These are phyloP conservation scores for Lithophane socia DNA, from an alignment of 2,888 invertebrate genomes.

Conservation along the genomic window DNA sequence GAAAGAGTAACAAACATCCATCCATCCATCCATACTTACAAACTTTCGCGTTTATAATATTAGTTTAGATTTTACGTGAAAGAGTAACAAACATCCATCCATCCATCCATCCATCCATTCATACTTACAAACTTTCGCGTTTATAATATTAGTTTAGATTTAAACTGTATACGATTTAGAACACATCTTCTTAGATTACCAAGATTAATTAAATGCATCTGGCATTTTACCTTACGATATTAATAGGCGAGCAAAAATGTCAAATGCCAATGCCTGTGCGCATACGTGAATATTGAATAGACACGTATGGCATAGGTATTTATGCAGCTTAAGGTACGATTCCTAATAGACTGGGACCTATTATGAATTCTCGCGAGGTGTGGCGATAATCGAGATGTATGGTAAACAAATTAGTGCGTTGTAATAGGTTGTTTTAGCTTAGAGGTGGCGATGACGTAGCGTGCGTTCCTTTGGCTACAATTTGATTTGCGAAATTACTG, in stretches of 20 bases:
- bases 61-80: too few relatives aligned
- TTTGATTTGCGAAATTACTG: neutral
- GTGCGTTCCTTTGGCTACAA: neutral
- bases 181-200: constrained; percentile 24
- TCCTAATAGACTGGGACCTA: neutral
- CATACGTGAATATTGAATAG: constrained; percentile 34
- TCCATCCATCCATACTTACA: too few relatives aligned
- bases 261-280: constrained; percentile 43
- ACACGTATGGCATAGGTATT: constrained; percentile 28
- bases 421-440: neutral
- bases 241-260: constrained; percentile 57
- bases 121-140: too few relatives aligned
- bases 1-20: too few relatives aligned
- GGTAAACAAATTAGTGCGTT: neutral
- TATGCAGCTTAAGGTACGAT: constrained; percentile 16
- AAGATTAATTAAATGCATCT: constrained; percentile 54
- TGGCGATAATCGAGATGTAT: constrained; percentile 1
- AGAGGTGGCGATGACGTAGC: neutral
- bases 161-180: constrained; percentile 6
- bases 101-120: too few relatives aligned
- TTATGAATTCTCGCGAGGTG: constrained; percentile 6
- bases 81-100: too few relatives aligned
- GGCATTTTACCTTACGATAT: constrained; percentile 56
- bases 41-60: too few relatives aligned
- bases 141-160: too few relatives aligned